Base-by-base conservation (phyloP, 2,888 invertebrate genomes). In the Perdita meconis region DNA sequence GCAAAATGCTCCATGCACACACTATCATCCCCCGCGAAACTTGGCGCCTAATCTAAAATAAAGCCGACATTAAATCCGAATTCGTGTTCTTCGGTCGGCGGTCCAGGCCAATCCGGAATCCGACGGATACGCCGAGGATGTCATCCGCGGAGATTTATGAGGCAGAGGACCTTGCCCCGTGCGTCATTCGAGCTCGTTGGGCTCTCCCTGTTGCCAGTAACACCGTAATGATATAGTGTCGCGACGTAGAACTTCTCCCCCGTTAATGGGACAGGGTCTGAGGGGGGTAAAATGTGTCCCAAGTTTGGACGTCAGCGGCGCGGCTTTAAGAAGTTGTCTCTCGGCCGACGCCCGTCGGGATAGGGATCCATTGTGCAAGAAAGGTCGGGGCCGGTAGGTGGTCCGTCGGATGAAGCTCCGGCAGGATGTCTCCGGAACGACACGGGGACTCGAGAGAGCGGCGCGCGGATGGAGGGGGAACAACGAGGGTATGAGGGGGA, bases 321-420 rank as follows among this genome's bases (percentile, higher is more conserved):
- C 73, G 80, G 86, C 82, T 89, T 88, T 87, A 90, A 89, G 89
- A 89, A 90, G 86, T 89, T 88, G 88, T 86, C 86, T 84, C 86
- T 80, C 80, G 80, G 74, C 64, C 75, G 75, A 70, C 55, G 78
- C 66, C 74, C 84, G 70, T 71, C 80, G 77, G 82, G 86, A 86
- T 85, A 80, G 77, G n/a, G 84, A 86, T 86, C 87, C 83, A 89
- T 89, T 88, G 87, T 89, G 55, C 56, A 55, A 47, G 38, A n/a
- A 56, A 74, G 42, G 60, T 69, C 55, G 69, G n/a, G n/a, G 50
- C 61, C 22, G 63, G 56, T 59, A 57, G 70, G 47, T 73, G 70
- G 59, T 59, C 76, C 56, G 42, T 59, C 24, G 78, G 53, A 70
- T 50, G 66, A 59, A 73, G 50, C 59, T 34, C 40, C 44, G 10